These are phyloP conservation scores for Apotomis capreana DNA, from an alignment of 2,888 invertebrate genomes.

Conservation along the genomic window DNA sequence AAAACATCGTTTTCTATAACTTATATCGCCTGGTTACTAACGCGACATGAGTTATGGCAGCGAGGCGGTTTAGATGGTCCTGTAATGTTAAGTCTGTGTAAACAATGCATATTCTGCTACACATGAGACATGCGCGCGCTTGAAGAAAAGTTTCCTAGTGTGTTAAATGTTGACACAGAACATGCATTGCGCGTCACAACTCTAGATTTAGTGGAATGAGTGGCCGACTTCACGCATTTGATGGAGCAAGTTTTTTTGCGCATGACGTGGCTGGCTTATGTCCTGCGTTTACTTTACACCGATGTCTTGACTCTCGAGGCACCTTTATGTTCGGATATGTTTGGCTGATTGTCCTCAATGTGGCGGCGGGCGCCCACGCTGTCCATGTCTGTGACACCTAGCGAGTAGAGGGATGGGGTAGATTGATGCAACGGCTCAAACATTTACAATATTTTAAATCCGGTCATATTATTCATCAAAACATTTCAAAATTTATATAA, in stretches of 20 bases:
- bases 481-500: neutral
- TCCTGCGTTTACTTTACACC: conserved; percentile 76
- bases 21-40: conserved; percentile 42
- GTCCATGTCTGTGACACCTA: conserved; percentile 67
- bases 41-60: conserved; percentile 53
- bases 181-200: conserved; percentile 75
- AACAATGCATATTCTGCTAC: conserved; percentile 74
- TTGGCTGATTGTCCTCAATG: conserved; percentile 79
- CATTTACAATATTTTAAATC: neutral
- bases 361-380: conserved; percentile 74
- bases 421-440: conserved; percentile 65
- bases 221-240: conserved; percentile 82
- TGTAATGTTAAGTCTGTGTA: conserved; percentile 51
- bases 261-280: conserved; percentile 80
- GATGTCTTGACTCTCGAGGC: conserved; percentile 67
- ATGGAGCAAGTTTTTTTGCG: conserved; percentile 82
- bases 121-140: conserved; percentile 53
- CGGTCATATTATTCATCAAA: neutral
- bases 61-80: conserved; percentile 57
- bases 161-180: conserved; percentile 67
- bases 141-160: conserved; percentile 59
- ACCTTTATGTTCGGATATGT: conserved; percentile 70
- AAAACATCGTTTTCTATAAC: conserved; percentile 57
- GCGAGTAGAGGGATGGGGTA: conserved; percentile 66
- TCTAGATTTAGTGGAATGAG: conserved; percentile 82